These are phyloP conservation scores for Aythya baeri DNA, from an alignment of 2,113 vertebrate species.

Conservation along the genomic window DNA sequence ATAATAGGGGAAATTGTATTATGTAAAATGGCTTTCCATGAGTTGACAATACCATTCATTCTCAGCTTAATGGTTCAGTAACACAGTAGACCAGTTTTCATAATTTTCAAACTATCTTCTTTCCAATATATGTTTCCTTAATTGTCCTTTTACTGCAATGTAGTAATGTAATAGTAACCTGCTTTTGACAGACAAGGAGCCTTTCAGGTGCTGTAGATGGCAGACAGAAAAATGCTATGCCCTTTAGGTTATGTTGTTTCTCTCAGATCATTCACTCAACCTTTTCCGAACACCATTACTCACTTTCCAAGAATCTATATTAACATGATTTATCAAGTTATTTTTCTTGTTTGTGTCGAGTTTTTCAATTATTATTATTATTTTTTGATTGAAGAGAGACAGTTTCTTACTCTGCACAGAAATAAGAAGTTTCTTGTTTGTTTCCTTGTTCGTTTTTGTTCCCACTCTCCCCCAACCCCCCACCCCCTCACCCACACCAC, in stretches of 20 bases:
- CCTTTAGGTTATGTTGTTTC: not conserved
- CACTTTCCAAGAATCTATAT: not conserved
- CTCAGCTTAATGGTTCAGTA: not conserved
- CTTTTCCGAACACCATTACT: not conserved
- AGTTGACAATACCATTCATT: not conserved
- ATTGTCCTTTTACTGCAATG: not conserved
- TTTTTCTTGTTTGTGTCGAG: not conserved
- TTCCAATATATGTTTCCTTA: not conserved
- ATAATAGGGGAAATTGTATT: not conserved
- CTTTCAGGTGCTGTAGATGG: not conserved
- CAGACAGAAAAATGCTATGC: not conserved
- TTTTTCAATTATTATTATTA: not conserved
- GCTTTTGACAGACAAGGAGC: not conserved
- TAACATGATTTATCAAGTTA: not conserved
- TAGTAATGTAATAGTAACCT: not conserved
- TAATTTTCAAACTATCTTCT: not conserved
- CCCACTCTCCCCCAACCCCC: too few species aligned
- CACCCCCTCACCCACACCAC: too few species aligned
- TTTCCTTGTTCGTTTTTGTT: not conserved
- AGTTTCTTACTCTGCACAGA: not conserved
- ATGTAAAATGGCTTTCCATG: not conserved
- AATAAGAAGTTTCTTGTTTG: not conserved
- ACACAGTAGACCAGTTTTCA: not conserved
- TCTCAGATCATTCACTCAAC: not conserved
- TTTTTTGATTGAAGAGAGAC: not conserved